Percentiles rank a stretch among this genome's conserved stretches.
Evolutionary conservation across 2,797 vertebrate species (phyloP).

Genomic region (Hybognathus amarus): DNA sequence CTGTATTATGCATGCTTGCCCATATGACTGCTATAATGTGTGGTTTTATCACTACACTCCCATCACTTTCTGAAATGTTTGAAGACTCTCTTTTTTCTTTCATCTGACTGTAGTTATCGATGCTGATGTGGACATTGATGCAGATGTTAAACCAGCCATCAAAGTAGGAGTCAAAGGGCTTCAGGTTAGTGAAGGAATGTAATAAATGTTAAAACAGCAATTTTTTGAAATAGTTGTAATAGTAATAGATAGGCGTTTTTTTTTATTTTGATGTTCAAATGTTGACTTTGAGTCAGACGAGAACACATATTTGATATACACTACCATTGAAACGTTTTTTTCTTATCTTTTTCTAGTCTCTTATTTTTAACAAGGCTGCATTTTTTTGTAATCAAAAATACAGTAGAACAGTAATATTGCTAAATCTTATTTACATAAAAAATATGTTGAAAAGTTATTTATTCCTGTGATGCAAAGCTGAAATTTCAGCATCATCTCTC

Average conservation of each 20-base stretch:
- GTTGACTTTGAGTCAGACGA: not conserved
- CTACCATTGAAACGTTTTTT: not conserved
- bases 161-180: constrained; percentile 89
- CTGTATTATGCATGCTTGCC: not conserved
- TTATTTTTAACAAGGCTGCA: not conserved
- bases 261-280: not conserved
- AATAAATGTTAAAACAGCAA: not conserved
- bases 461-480: not conserved
- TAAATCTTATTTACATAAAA: not conserved
- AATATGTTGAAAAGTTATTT: not conserved
- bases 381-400: not conserved
- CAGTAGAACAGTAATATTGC: not conserved
- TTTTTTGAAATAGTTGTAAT: not conserved
- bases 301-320: not conserved
- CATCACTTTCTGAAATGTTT: no score
- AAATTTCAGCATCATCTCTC: not conserved
- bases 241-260: not conserved
- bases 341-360: not conserved
- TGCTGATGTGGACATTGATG: constrained; percentile 90
- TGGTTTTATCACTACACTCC: not conserved
- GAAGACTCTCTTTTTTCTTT: no score
- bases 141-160: constrained; percentile 83
- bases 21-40: not conserved
- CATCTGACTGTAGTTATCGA: constrained; percentile 80
- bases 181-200: constrained; percentile 74